Evolutionary conservation across 2,888 invertebrate genomes (phyloP).

Genomic region (Limnephilus auricula): DNA sequence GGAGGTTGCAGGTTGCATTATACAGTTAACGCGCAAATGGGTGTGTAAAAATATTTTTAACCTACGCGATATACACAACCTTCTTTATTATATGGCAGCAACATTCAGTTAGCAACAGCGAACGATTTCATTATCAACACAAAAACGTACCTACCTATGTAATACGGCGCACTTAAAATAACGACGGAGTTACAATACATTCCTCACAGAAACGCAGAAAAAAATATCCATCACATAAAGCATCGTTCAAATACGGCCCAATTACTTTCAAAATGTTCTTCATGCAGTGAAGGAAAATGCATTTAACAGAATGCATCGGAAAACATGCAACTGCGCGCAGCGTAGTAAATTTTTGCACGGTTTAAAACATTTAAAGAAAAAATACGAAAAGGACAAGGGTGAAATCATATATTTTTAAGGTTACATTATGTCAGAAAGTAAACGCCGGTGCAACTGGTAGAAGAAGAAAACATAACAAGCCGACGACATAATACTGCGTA

Average conservation of each 20-base stretch:
- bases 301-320: neutral
- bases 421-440: slow-evolving; percentile 24
- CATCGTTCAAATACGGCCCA: neutral
- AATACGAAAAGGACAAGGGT: neutral
- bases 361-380: neutral
- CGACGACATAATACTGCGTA: slow-evolving; percentile 69
- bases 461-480: neutral
- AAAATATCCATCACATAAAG: neutral
- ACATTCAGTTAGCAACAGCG: slow-evolving; percentile 36
- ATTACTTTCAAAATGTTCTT: neutral
- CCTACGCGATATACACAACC: neutral
- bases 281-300: neutral
- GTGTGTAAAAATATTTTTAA: slow-evolving; percentile 13
- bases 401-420: neutral
- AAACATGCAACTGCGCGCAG: neutral
- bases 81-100: neutral
- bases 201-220: neutral
- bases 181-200: slow-evolving; percentile 6
- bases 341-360: neutral
- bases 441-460: slow-evolving; percentile 31
- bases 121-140: slow-evolving; percentile 41
- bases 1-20: slow-evolving; percentile 1
- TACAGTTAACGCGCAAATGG: neutral
- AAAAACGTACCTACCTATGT: neutral
- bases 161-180: slow-evolving; percentile 16